Evolutionary conservation across 1,140 invertebrate species (phyloP).

Genomic region (Drosophila simulans): DNA sequence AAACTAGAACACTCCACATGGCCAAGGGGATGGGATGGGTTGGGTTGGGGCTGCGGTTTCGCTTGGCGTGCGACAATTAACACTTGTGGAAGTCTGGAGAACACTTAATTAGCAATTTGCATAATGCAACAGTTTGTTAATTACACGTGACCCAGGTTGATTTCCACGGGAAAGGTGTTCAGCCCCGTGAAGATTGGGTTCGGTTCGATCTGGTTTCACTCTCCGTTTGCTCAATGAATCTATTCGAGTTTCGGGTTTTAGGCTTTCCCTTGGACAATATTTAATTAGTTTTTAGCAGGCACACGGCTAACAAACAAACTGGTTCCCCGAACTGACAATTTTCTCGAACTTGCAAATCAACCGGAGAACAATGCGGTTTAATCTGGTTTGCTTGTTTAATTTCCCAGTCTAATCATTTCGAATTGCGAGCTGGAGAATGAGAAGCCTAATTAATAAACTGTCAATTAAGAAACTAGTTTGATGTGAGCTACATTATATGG

Average conservation of each 20-base stretch:
- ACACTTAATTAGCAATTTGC: conserved; percentile 59
- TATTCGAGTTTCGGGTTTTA: conserved; percentile 1
- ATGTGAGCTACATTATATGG: background rate
- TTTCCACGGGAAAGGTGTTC: conserved; percentile 11
- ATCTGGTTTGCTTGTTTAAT: conserved; percentile 23
- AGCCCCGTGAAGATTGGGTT: background rate
- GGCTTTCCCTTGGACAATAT: conserved; percentile 18
- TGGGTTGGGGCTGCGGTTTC: conserved; percentile 15
- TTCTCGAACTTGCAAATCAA: too few relatives aligned
- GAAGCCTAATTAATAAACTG: conserved; percentile 26
- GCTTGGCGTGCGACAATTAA: conserved; percentile 55
- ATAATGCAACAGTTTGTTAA: conserved; percentile 55
- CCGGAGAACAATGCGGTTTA: conserved; percentile 1
- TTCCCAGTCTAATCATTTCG: background rate
- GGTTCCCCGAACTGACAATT: conserved; percentile 18
- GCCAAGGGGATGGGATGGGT: background rate
- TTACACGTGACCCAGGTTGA: conserved; percentile 68
- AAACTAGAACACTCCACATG: conserved; percentile 32
- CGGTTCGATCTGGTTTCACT: conserved; percentile 39
- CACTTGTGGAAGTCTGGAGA: conserved; percentile 58
- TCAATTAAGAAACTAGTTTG: conserved; percentile 24
- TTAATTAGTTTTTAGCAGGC: conserved; percentile 38
- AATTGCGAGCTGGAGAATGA: conserved; percentile 9
- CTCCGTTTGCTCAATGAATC: conserved; percentile 36
- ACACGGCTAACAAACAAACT: conserved; percentile 40